phyloP scores from a whole-genome alignment of 2,113 vertebrate genomes.

The cattle (Bos taurus) region ARS-UCD2.0 NC_037350.1:43448001-43448500 shows the following conservation, averaged over 20 bases:
- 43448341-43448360: constrained; percentile 18
- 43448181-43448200: constrained; percentile 19
- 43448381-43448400: background rate
- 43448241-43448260: background rate
- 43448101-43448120: constrained; percentile 13
- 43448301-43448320: constrained; percentile 59
- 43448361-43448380: constrained; percentile 30
- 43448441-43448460: background rate
- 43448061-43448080: background rate
- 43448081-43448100: background rate
- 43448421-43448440: constrained; percentile 26
- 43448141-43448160: background rate
- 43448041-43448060: background rate
- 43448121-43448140: background rate
- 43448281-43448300: constrained; percentile 64
- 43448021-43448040: background rate
- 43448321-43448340: constrained; percentile 36
- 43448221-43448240: constrained; percentile 35
- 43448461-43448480: background rate
- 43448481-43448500: constrained; percentile 21
- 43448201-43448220: background rate
- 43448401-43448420: constrained; percentile 15
- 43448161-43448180: constrained; percentile 17
- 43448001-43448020: background rate
- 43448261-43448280: constrained; percentile 13